Percentiles rank a stretch among this genome's conserved stretches.
These are phyloP conservation scores for Anoplopoma fimbria DNA, from an alignment of 2,113 vertebrate genomes.

Conservation along the genomic window DNA sequence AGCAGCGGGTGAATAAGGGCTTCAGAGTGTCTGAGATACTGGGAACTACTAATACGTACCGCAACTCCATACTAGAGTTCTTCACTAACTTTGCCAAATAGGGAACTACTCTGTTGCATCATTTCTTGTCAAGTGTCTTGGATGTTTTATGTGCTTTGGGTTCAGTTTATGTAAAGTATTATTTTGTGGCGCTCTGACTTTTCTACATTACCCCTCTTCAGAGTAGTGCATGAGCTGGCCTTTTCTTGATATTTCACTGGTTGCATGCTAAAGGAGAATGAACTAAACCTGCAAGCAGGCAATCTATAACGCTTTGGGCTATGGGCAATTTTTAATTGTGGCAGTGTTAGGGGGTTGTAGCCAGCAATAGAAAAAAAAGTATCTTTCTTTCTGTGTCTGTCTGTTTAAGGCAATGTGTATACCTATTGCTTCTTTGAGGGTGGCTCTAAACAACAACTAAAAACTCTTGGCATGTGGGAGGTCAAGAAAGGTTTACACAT, in stretches of 20 bases:
- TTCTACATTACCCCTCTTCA: slow-evolving; percentile 56
- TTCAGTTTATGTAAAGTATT: slow-evolving; percentile 43
- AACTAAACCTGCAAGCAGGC: slow-evolving; percentile 51
- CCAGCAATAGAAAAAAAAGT: slow-evolving; percentile 25
- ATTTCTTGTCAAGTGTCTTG: slow-evolving; percentile 29
- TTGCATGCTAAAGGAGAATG: slow-evolving; percentile 67
- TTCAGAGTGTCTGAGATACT: slow-evolving; percentile 89
- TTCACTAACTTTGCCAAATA: slow-evolving; percentile 83
- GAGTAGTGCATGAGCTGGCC: slow-evolving; percentile 46
- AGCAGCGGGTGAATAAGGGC: slow-evolving; percentile 92
- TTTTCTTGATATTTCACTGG: slow-evolving; percentile 44
- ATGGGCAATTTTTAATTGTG: slow-evolving; percentile 45
- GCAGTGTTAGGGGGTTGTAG: slow-evolving; percentile 47
- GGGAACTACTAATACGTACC: slow-evolving; percentile 76
- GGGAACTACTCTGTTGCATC: slow-evolving; percentile 30
- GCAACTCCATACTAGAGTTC: slow-evolving; percentile 79
- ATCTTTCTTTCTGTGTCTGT: slow-evolving; percentile 58
- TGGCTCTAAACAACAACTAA: slow-evolving; percentile 75
- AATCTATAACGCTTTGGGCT: slow-evolving; percentile 50
- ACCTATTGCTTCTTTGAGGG: slow-evolving; percentile 86
- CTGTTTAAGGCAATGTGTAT: slow-evolving; percentile 81
- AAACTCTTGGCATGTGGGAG: slow-evolving; percentile 83
- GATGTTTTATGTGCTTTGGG: slow-evolving; percentile 59
- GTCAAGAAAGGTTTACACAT: slow-evolving; percentile 84
- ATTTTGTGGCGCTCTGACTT: slow-evolving; percentile 33